phyloP scores from a whole-genome alignment of 2,113 vertebrate genomes.

The Crotalus tigris region DNA sequence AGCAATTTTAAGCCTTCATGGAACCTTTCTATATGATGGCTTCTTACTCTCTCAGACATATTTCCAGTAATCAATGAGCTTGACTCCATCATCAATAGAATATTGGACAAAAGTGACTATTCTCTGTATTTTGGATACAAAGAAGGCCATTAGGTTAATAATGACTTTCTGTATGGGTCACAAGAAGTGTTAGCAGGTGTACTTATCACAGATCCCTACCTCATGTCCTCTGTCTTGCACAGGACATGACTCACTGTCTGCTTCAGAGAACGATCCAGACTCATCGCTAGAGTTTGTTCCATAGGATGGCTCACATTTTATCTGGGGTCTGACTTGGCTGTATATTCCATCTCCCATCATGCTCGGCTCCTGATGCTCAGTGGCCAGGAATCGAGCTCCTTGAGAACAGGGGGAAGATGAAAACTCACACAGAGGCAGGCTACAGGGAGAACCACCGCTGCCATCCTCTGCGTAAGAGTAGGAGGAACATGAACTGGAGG shows the following conservation, averaged over 20 bases:
- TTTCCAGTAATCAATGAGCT: neutral
- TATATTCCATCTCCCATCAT: constrained; percentile 85
- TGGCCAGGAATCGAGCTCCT: constrained; percentile 84
- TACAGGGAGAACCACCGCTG: constrained; percentile 94
- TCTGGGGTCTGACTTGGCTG: constrained; percentile 87
- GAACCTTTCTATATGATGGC: neutral
- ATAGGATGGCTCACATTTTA: constrained; percentile 99
- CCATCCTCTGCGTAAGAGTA: constrained; percentile 97
- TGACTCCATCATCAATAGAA: neutral
- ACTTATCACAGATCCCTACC: constrained; percentile 80
- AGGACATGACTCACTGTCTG: constrained; percentile 97
- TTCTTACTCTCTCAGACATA: neutral
- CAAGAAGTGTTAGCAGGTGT: constrained; percentile 47
- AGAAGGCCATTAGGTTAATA: constrained; percentile 38
- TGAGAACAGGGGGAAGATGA: constrained; percentile 96
- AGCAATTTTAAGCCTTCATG: neutral
- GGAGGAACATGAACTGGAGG: constrained; percentile 97
- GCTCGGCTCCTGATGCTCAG: constrained; percentile 85
- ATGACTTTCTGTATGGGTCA: constrained; percentile 47
- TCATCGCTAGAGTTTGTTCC: constrained; percentile 99
- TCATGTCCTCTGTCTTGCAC: constrained; percentile 92
- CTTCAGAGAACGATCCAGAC: constrained; percentile 98
- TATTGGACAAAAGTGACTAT: constrained; percentile 25
- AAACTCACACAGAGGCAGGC: constrained; percentile 96
- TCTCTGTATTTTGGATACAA: constrained; percentile 36